Evolutionary conservation across 2,888 invertebrate genomes (phyloP), one percentile per base, ranked within the genome.

Genomic region (Lasioglossum pauxillum): DNA sequence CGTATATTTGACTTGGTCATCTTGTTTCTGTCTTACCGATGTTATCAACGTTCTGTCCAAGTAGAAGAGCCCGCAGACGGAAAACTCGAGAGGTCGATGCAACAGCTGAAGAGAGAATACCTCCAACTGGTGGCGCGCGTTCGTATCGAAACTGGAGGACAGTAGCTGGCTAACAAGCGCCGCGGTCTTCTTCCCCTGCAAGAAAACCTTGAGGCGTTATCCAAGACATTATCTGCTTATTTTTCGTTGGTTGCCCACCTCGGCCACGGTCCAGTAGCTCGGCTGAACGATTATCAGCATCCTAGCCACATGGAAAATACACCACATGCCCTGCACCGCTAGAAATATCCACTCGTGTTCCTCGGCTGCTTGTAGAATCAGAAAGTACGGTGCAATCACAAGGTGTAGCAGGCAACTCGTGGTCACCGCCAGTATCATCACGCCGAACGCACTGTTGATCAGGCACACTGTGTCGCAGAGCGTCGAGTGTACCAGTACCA

Each of bases 371-470:
- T 96, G 96, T 95, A 96, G 95, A 85, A 96, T 96, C 35, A 96
- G 92, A 93, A 96, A 96, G 93, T 96, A 97, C 0, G 96, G 96
- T 0, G 97, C 96, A 35, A 97, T 96, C 31, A 97, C 96, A 5
- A 97, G 95, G 86, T 97, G 97, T 83, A 97, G 94, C 60, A 97
- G 92, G 53, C 96, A 96, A 0, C 96, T 96, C 71, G 96, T 95
- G 60, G 96, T 95, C 27, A 96, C 96, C 7, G 96, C 95, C 10
- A 97, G 92, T 67, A 96, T 95, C 0, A 96, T 96, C 0, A 96
- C 90, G 0, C 96, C 96, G 89, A 96, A 96, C 92, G 96, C 96
- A 82, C 94, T 95, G 90, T 96, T 96, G 5, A 96, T 94, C 4
- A 95, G 93, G 23, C 95, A 94, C 46, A 96, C 96, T 27, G 96